Evolutionary conservation across 1,140 invertebrate species (phyloP).

Genomic region (Drosophila pallidifrons): DNA sequence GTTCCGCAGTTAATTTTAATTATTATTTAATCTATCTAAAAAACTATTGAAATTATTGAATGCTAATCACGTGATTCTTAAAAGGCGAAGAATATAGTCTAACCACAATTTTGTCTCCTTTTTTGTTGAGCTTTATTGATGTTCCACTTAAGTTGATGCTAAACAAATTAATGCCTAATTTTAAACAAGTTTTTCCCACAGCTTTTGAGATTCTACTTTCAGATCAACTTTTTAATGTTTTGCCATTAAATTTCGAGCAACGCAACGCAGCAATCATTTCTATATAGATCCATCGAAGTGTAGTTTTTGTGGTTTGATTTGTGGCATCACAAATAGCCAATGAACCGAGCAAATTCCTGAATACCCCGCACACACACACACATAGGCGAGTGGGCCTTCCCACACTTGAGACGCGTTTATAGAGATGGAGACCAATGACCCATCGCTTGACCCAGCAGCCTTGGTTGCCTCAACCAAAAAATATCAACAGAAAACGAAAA

Average conservation of each 20-base stretch:
- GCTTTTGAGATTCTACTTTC: constrained; percentile 39
- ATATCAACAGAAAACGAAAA: background rate
- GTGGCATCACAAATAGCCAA: constrained; percentile 11
- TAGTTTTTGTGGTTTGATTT: constrained; percentile 2
- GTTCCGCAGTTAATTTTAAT: background rate
- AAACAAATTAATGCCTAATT: constrained; percentile 39
- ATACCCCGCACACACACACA: constrained; percentile 22
- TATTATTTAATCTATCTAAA: background rate
- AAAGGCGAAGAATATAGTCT: constrained; percentile 13
- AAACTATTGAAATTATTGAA: background rate
- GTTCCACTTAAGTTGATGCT: constrained; percentile 25
- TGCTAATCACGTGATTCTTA: background rate
- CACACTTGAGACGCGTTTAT: constrained; percentile 46
- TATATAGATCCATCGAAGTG: constrained; percentile 13
- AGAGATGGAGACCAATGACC: constrained; percentile 52
- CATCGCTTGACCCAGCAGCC: constrained; percentile 43
- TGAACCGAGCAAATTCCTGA: constrained; percentile 35
- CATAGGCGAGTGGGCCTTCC: constrained; percentile 33
- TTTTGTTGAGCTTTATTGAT: constrained; percentile 25
- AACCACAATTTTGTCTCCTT: background rate
- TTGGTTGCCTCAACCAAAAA: constrained; percentile 21
- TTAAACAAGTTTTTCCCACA: constrained; percentile 38
- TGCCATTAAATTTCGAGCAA: constrained; percentile 14
- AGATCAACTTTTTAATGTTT: constrained; percentile 45
- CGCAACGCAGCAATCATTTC: constrained; percentile 6